Percentiles rank a stretch among this genome's conserved stretches.
These are phyloP conservation scores for Elephas maximus DNA, from an alignment of 2,113 vertebrate genomes.

Conservation along the genomic window DNA sequence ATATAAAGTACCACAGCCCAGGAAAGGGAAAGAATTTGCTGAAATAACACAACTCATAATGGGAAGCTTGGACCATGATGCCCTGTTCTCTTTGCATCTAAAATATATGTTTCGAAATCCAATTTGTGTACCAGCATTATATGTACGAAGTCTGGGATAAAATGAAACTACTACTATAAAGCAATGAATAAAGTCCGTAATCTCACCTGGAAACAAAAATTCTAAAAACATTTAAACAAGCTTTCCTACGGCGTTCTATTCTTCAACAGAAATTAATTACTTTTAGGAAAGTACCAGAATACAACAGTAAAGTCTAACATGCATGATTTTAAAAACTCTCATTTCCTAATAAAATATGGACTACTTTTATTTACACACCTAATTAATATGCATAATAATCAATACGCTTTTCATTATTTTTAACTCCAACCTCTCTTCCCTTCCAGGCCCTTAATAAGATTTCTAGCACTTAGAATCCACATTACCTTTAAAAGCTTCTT, in stretches of 20 bases:
- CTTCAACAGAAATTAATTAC: neutral
- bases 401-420: neutral
- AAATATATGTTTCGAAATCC: neutral
- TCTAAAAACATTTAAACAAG: neutral
- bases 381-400: neutral
- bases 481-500: neutral
- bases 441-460: neutral
- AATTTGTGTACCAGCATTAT: neutral
- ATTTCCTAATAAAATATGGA: neutral
- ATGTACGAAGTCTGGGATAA: neutral
- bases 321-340: neutral
- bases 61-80: too few species aligned
- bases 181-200: neutral
- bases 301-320: neutral
- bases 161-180: neutral
- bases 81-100: neutral
- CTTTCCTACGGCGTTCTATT: neutral
- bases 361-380: neutral
- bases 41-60: neutral
- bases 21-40: neutral
- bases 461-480: neutral
- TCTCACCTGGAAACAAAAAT: neutral
- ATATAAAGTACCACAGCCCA: neutral
- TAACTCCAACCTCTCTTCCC: neutral
- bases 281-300: neutral